Conservation (phyloP, 2,113 vertebrate genomes). For the Pygoscelis adeliae region DNA sequence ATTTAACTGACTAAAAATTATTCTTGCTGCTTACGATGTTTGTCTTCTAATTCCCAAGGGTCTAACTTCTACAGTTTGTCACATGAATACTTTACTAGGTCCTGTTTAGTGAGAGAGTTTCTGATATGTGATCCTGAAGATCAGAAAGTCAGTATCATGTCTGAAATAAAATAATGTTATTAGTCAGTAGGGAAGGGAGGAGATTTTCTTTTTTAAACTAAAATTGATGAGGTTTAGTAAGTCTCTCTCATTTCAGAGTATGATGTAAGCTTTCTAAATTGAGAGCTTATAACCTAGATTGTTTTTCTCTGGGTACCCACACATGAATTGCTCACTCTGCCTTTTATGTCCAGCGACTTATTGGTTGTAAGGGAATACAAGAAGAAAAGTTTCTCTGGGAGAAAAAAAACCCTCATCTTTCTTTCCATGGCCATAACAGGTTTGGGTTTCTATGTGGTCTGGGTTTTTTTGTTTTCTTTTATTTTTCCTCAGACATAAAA, state of each 20-base stretch:
- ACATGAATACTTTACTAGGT: background rate
- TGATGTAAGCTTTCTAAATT: background rate
- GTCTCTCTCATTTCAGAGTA: background rate
- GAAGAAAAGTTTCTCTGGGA: background rate
- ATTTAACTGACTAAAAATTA: background rate
- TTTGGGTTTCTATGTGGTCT: background rate
- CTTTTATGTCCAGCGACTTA: background rate
- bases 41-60: background rate
- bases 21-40: background rate
- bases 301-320: background rate
- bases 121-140: background rate
- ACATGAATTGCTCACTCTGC: background rate
- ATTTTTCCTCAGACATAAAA: background rate
- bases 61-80: background rate
- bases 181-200: background rate
- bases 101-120: background rate
- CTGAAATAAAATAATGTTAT: background rate
- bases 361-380: background rate
- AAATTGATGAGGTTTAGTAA: background rate
- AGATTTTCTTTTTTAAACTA: background rate
- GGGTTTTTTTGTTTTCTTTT: background rate
- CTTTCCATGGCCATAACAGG: fast-evolving
- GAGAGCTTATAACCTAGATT: background rate
- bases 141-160: background rate
- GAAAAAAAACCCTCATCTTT: background rate